Evolutionary conservation across 2,888 invertebrate genomes (phyloP), one percentile per base, ranked within the genome.

Genomic region (Diaphora mendica): DNA sequence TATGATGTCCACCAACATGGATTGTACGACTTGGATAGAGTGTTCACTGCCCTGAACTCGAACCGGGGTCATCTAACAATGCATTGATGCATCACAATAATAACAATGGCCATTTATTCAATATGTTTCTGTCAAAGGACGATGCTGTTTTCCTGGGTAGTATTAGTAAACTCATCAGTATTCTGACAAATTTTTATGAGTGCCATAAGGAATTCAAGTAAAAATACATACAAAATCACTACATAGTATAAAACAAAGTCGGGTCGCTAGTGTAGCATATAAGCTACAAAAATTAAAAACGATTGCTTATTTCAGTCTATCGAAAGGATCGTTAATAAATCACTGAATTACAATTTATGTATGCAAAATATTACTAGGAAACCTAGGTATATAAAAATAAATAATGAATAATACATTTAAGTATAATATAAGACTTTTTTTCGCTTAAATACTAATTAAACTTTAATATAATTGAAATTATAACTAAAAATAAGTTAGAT

Each of bases 1-100:
- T 79, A 83, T 74, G 79, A 84, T 71, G 74, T 71, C 64, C 71
- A 70, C 26, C 55, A 62, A 42, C 64, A 59, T 39, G 59, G 62
- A 51, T 62, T 66, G 55, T n/a, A 64, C 62, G 3, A 42, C 64
- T 33, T 59, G 44, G 9, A 44, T 44, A 0, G 62, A 70, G 4
- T 70, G n/a, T 39, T 30, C 55, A 73, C 72, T 64, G 44, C 23
- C 48, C n/a, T 64, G 55, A 35, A 69, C 55, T 39, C 39, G 26
- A 11, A 17, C 68, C n/a, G 11, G 7, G 33, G 35, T 68, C 55
- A 35, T 67, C 20, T 11, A 48, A 67, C 67, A 67, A 30, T 67
- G 4, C 30, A 42, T 13, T 15, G 15, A 44, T 62, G 62, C 30
- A 62, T 62, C 62, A 8, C 30, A 62, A 62, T 30, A 17, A 30